Evolutionary conservation across 2,888 invertebrate species (phyloP), one percentile per base, ranked within the genome.

Genomic region (Dyspetes luteomarginatus): DNA sequence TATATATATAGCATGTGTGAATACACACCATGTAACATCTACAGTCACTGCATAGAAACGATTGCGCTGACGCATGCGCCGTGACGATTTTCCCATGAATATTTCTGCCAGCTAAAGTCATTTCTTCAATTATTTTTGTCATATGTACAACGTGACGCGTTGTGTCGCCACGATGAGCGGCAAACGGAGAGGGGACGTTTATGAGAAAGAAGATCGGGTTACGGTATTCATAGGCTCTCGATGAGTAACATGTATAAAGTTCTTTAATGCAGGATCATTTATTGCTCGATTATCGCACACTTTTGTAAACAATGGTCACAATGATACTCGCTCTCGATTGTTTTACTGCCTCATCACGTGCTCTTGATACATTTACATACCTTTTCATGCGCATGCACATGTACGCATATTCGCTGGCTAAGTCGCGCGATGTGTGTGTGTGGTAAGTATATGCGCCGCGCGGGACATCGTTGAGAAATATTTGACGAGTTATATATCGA

Each of bases 61-160:
- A 26, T 12, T 58, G 67, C 50, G 36, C 43, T 55, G 5, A 28
- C 79, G 79, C 79, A 65, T 71, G 79, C 79, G 79, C 79, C 24
- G 1, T 30, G 28, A n/a, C 24, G 48, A 64, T 30, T 65, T 78
- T 73, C 73, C 74, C 69, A 75, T 74, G 58, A 74, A 75, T 74
- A 75, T 75, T 78, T 30, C 65, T 52, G 30, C 17, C 17, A n/a
- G 30, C 56, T 48, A 17, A 58, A 75, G 79, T 71, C 69, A 65
- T 75, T 79, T 52, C 58, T 75, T 65, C 48, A 79, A 71, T 79
- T 75, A 74, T 67, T 58, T 69, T 79, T 48, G 36, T 67, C 58
- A 67, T 67, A 58, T 28, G 36, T 67, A 60, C 58, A 58, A 80
- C 45, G 71, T 71, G 65, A 71, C 75, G 71, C 67, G 22, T n/a